These are phyloP conservation scores for Buathra laborator DNA, from an alignment of 2,888 invertebrate genomes.

Conservation along the genomic window DNA sequence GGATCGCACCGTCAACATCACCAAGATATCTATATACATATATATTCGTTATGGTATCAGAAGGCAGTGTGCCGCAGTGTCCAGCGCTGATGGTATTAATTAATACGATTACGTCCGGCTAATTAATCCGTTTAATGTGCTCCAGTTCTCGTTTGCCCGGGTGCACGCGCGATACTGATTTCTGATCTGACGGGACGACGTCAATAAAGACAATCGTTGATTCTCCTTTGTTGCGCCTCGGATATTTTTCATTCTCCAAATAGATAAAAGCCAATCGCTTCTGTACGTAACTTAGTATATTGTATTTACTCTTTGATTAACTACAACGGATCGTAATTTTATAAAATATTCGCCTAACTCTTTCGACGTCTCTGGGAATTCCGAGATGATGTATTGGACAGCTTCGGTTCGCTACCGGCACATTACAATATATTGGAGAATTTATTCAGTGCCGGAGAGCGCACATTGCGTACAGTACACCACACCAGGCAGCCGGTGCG, in stretches of 20 bases:
- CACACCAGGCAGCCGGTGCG: conserved; percentile 45
- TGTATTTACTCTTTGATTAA: background rate
- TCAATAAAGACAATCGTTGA: conserved; percentile 25
- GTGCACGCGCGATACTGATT: conserved; percentile 48
- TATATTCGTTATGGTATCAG: conserved; percentile 10
- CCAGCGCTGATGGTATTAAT: conserved; percentile 65
- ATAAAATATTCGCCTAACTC: conserved; percentile 30
- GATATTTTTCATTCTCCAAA: background rate
- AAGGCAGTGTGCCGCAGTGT: conserved; percentile 14
- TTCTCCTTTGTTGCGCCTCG: conserved; percentile 48
- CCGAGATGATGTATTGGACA: conserved; percentile 40
- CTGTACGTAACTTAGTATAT: background rate
- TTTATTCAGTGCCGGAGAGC: conserved; percentile 56
- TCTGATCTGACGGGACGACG: conserved; percentile 57
- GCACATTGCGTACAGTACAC: conserved; percentile 13
- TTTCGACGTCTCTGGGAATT: conserved; percentile 12
- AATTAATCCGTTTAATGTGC: conserved; percentile 73
- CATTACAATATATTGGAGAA: conserved; percentile 59
- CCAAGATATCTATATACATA: background rate
- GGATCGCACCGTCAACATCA: conserved; percentile 7
- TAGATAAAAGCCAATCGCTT: background rate
- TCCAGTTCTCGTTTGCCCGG: conserved; percentile 61
- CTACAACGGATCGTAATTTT: background rate
- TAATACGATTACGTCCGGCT: conserved; percentile 73
- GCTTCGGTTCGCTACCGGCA: conserved; percentile 30